A percentile compares a stretch with the other conserved stretches of the same genome.
phyloP scores from a whole-genome alignment of 1,140 invertebrate genomes.

The Drosophila biarmipes region DNA sequence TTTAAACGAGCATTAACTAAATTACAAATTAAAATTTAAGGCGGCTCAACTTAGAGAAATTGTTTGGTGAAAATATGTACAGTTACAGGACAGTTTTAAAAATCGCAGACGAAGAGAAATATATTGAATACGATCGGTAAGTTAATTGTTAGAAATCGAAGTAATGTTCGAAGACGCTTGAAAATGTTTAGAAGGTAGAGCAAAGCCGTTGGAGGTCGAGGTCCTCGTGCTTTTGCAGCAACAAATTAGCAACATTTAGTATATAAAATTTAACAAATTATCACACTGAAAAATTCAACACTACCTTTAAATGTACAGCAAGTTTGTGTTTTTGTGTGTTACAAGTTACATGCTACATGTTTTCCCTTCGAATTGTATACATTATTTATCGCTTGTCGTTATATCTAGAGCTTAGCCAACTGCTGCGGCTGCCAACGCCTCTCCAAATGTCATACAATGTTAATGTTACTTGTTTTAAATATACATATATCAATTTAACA shows the following conservation, averaged over 20 bases:
- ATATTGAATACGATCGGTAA: constrained; percentile 14
- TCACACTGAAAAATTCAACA: constrained; percentile 83
- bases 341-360: constrained; percentile 40
- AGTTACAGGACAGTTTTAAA: constrained; percentile 44
- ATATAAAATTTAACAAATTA: constrained; percentile 81
- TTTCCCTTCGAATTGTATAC: constrained; percentile 70
- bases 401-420: constrained; percentile 69
- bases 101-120: constrained; percentile 19
- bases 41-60: constrained; percentile 33
- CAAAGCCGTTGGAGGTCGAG: constrained; percentile 36
- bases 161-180: constrained; percentile 10
- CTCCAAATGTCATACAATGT: constrained; percentile 23
- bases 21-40: constrained; percentile 59
- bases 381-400: constrained; percentile 58
- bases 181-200: constrained; percentile 24
- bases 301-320: constrained; percentile 70
- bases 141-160: constrained; percentile 15
- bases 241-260: constrained; percentile 73
- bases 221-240: constrained; percentile 42
- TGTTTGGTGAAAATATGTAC: constrained; percentile 49
- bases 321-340: constrained; percentile 36
- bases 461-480: constrained; percentile 49
- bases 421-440: constrained; percentile 47
- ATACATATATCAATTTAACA: constrained; percentile 68
- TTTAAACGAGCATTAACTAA: constrained; percentile 63